Evolutionary conservation across 2,113 vertebrate species (phyloP).

Genomic region (Trichechus manatus): DNA sequence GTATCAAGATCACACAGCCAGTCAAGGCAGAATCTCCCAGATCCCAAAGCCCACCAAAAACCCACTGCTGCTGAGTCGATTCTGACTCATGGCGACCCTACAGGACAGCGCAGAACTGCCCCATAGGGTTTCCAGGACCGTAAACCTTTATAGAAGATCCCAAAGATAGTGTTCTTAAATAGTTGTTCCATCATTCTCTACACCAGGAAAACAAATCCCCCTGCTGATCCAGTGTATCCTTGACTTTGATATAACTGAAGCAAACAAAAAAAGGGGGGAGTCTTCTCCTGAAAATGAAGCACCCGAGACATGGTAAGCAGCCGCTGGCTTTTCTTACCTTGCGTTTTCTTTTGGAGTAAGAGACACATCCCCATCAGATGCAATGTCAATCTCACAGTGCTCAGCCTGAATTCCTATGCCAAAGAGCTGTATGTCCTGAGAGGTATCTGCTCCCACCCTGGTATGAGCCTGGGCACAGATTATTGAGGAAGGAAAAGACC

Average conservation of each 20-base stretch:
- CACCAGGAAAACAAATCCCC: background rate
- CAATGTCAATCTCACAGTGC: constrained; percentile 95
- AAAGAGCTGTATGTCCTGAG: constrained; percentile 99
- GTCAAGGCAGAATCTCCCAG: background rate
- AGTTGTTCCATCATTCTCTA: background rate
- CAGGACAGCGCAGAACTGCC: too few species aligned
- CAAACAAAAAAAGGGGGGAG: background rate
- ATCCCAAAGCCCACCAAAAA: too few species aligned
- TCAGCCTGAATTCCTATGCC: constrained; percentile 98
- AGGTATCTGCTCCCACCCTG: constrained; percentile 96
- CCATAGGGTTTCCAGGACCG: too few species aligned
- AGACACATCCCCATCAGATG: constrained; percentile 94
- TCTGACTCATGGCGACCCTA: too few species aligned
- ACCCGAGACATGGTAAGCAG: fast-evolving
- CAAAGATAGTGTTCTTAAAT: background rate
- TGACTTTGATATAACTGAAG: background rate
- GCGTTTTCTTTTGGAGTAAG: constrained; percentile 94
- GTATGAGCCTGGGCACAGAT: constrained; percentile 92
- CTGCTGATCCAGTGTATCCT: background rate
- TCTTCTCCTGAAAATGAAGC: background rate
- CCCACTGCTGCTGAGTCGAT: too few species aligned
- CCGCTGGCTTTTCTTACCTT: constrained; percentile 88
- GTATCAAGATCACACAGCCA: background rate
- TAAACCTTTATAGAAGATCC: too few species aligned
- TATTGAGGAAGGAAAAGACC: constrained; percentile 34